These are phyloP conservation scores for Graptemys geographica DNA, from an alignment of 2,797 vertebrate genomes.

Conservation along the genomic window DNA sequence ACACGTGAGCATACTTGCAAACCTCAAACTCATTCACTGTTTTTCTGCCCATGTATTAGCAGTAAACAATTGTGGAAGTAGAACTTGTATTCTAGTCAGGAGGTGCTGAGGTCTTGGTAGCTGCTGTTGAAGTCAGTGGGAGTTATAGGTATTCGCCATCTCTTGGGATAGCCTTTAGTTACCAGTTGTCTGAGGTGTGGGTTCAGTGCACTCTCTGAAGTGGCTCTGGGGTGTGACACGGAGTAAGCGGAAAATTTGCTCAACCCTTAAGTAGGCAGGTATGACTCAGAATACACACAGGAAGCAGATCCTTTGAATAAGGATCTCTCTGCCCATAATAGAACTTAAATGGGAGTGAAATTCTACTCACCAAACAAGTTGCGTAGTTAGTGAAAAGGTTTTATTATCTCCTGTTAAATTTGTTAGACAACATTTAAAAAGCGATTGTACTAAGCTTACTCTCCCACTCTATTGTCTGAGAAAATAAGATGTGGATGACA, in stretches of 20 bases:
- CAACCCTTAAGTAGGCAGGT: background rate
- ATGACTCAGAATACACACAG: accelerated
- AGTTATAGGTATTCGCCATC: background rate
- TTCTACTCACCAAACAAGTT: background rate
- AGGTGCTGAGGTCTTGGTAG: background rate
- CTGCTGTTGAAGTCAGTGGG: background rate
- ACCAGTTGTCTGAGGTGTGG: background rate
- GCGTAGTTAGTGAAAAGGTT: background rate
- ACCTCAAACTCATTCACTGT: background rate
- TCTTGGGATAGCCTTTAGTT: background rate
- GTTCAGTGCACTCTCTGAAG: accelerated
- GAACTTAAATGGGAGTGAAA: background rate
- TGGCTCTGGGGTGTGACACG: accelerated
- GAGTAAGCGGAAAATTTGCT: accelerated
- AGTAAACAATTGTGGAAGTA: background rate
- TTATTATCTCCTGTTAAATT: background rate
- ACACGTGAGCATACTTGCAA: background rate
- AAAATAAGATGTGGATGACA: no score
- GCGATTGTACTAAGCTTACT: background rate
- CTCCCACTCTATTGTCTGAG: no score
- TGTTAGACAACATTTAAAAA: background rate
- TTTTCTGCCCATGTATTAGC: background rate
- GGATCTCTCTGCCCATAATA: background rate
- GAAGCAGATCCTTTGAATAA: accelerated
- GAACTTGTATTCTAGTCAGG: background rate